Evolutionary conservation across 1,140 invertebrate genomes (phyloP).

Genomic region (Caenorhabditis briggsae): DNA sequence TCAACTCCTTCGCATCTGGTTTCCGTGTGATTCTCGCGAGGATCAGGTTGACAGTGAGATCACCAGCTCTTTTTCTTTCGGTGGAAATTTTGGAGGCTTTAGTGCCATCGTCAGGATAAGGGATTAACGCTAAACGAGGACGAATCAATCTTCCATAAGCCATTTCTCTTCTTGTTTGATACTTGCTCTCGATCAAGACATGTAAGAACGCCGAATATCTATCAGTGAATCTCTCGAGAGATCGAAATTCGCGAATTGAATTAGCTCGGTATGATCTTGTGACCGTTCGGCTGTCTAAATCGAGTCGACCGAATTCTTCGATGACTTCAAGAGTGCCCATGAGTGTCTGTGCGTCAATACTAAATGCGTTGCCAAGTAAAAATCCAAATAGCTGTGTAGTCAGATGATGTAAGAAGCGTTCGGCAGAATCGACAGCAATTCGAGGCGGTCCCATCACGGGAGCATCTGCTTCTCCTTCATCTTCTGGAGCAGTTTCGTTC

Average conservation of each 20-base stretch:
- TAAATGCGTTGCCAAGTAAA: background rate
- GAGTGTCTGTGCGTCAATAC: background rate
- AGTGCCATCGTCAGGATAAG: background rate
- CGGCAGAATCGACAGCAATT: conserved; percentile 7
- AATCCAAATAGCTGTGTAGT: conserved; percentile 3
- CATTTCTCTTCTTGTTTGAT: background rate
- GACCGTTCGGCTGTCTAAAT: background rate
- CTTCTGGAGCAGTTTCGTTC: background rate
- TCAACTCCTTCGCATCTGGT: background rate
- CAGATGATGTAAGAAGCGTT: background rate
- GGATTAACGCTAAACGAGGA: conserved; percentile 2
- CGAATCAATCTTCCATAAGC: conserved; percentile 9
- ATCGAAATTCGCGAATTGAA: conserved; percentile 5
- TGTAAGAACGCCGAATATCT: conserved; percentile 14
- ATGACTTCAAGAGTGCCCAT: conserved; percentile 11
- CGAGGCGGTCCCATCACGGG: background rate
- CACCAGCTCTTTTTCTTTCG: conserved; percentile 21
- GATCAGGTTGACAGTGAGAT: background rate
- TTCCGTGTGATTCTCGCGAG: background rate
- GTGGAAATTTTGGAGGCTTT: conserved; percentile 14
- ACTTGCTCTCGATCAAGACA: conserved; percentile 27
- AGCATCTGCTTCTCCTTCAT: background rate
- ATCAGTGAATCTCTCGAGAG: background rate
- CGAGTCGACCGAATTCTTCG: conserved; percentile 1
- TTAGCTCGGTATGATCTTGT: background rate